Base-by-base conservation (phyloP, 2,113 vertebrate genomes). In the Ceyx cyanopectus region DNA sequence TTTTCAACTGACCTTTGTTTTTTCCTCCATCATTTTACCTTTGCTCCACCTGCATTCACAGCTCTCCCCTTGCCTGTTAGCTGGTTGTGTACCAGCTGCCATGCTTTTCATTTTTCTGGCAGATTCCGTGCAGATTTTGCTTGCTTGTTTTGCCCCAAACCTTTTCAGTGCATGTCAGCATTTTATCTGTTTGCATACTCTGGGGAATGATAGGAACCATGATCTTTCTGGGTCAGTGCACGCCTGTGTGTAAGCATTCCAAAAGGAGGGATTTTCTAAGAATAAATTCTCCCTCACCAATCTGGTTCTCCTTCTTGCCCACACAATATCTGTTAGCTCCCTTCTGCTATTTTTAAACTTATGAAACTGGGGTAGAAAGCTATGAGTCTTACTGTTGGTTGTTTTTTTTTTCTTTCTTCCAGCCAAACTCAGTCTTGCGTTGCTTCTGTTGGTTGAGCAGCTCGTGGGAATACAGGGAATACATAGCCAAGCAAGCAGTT, bases 201-300 rank as follows among this genome's bases (percentile, higher is more conserved):
- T 40, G 46, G 72, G 72, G 80, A 94, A 61, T 48, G 80, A 86
- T 77, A 73, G 56, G 50, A 94, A 67, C 81, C 67, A 11, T 76
- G 81, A 85, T 96, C 85, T 95, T 76, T 95, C 92, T 87, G 93
- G 92, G 90, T 95, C 94, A 94, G 21, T 34, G 79, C 72, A 23
- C 82, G 79, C 45, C 75, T 85, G 24, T 61, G 50, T 65, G 45
- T 77, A 80, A 67, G 67, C 65, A 51, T 82, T 93, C 72, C 72
- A 91, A 81, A 93, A 88, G 30, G n/a, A 92, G 34, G 48, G 34
- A 14, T 81, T 95, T 90, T 93, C 91, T 90, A 86, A 92, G 72
- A 95, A 92, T 92, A 94, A 91, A 77, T 62, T 89, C 57, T 77
- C n/a, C 37, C 32, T 37, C 1, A 5, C 30, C 68, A 34, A 14